Conservation (phyloP, 2,888 invertebrate genomes). For the Platycheirus rosarum region DNA sequence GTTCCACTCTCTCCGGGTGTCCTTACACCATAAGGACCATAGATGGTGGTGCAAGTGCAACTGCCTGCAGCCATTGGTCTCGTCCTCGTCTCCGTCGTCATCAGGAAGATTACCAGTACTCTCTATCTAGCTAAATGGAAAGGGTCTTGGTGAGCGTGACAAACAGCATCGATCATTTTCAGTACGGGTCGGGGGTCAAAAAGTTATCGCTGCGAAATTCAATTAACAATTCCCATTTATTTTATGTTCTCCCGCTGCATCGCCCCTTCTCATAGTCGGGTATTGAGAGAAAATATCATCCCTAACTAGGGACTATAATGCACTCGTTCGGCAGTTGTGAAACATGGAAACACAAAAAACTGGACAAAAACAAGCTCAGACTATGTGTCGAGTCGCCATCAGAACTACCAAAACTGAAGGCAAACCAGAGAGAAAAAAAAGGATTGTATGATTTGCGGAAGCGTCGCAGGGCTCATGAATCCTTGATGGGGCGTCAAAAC, state of each 20-base stretch:
- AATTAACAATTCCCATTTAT: constrained; percentile 73
- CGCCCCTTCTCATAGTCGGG: not conserved
- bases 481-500: constrained; percentile 52
- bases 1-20: not conserved
- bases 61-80: constrained; percentile 15
- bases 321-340: constrained; percentile 43
- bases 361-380: constrained; percentile 37
- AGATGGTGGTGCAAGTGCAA: not conserved
- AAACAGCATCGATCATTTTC: constrained; percentile 68
- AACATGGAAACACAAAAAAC: constrained; percentile 50
- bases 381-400: constrained; percentile 12
- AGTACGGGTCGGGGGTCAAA: constrained; percentile 14
- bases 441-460: constrained; percentile 29
- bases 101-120: constrained; percentile 37
- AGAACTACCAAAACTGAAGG: not conserved
- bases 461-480: constrained; percentile 65
- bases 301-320: constrained; percentile 54
- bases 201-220: constrained; percentile 70
- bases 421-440: constrained; percentile 26
- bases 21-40: constrained; percentile 11
- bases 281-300: constrained; percentile 44
- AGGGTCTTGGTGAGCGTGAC: constrained; percentile 65
- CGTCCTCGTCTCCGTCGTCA: not conserved
- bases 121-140: constrained; percentile 21
- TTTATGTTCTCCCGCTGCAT: constrained; percentile 42